Conservation (phyloP, 2,797 vertebrate genomes). For the Dallia pectoralis region DNA sequence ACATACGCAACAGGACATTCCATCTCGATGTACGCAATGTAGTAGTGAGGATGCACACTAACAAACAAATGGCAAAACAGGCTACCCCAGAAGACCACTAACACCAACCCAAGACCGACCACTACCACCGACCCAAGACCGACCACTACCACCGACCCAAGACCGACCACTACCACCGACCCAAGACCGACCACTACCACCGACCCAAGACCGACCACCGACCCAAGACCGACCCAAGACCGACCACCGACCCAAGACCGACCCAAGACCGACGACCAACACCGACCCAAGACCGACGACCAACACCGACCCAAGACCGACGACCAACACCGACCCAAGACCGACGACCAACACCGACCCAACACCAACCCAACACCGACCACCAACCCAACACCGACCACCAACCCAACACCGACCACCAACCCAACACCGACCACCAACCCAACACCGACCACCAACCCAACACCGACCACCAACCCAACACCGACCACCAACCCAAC, state of each 20-base stretch:
- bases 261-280: neutral
- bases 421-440: no score
- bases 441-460: no score
- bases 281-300: neutral
- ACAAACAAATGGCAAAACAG: slow-evolving; percentile 58
- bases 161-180: neutral
- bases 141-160: slow-evolving; percentile 1
- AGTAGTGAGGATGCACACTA: slow-evolving; percentile 45
- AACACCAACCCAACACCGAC: no score
- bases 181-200: neutral
- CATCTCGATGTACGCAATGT: slow-evolving; percentile 41
- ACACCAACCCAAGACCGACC: neutral
- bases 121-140: neutral
- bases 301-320: no score
- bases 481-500: no score
- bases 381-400: no score
- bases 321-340: neutral
- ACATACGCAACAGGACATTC: slow-evolving; percentile 55
- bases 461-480: no score
- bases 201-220: no score
- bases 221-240: neutral
- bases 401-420: no score
- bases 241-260: neutral
- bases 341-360: no score
- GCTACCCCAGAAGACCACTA: slow-evolving; percentile 19